A percentile compares a stretch with the other conserved stretches of the same genome.
phyloP scores from a whole-genome alignment of 2,113 vertebrate genomes.

The Phalacrocorax carbo region DNA sequence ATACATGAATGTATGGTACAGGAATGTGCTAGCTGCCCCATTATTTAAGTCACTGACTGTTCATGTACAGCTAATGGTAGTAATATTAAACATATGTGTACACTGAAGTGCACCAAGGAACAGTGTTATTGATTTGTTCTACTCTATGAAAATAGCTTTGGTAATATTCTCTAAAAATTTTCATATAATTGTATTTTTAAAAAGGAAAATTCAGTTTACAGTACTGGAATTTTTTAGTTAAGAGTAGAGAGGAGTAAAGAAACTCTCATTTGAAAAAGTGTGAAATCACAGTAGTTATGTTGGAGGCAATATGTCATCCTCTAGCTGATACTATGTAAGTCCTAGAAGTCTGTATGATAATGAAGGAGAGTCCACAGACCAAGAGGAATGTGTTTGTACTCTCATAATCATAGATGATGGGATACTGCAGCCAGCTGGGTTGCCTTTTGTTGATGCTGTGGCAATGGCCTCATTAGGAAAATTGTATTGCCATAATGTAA shows the following conservation, averaged over 20 bases:
- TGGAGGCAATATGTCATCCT: neutral
- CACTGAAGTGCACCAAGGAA: neutral
- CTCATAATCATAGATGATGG: neutral
- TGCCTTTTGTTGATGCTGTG: neutral
- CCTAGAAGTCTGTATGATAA: neutral
- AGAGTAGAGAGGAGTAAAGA: neutral
- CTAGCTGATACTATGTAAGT: neutral
- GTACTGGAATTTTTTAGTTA: neutral
- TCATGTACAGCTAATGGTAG: neutral
- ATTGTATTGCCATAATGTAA: neutral
- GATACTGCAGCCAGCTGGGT: neutral
- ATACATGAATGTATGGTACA: neutral
- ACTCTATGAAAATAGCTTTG: neutral
- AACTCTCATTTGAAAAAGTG: neutral
- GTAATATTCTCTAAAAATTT: neutral
- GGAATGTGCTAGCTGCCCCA: neutral
- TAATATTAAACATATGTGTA: neutral
- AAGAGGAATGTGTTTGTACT: neutral
- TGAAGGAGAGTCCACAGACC: neutral
- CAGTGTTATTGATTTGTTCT: neutral
- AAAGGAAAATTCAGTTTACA: neutral
- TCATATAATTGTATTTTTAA: neutral
- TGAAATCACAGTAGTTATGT: neutral
- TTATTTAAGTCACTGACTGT: neutral
- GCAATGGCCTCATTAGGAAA: slow-evolving; percentile 15